phyloP scores from a whole-genome alignment of 2,888 invertebrate genomes.

The Spicauda simplicius region DNA sequence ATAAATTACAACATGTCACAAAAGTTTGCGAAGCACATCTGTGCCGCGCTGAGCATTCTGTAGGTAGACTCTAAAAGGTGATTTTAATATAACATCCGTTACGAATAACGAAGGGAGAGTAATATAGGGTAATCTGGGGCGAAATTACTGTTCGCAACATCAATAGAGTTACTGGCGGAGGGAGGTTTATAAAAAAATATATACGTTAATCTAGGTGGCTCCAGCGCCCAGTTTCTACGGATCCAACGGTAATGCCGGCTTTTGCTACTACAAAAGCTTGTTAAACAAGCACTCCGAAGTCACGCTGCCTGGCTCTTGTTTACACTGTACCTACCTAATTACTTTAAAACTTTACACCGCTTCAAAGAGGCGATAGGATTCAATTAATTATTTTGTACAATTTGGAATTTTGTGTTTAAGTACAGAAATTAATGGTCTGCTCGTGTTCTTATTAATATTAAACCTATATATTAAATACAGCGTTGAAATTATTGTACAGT shows the following conservation, averaged over 20 bases:
- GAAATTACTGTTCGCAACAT: conserved; percentile 19
- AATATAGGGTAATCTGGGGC: conserved; percentile 19
- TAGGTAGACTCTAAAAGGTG: conserved; percentile 4
- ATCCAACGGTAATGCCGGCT: conserved; percentile 16
- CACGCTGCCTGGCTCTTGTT: not conserved
- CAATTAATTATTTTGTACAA: not conserved
- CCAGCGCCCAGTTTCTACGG: conserved; percentile 1
- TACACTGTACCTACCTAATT: conserved; percentile 4
- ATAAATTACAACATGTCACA: conserved; percentile 14
- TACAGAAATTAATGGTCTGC: no score
- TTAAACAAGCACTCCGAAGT: conserved; percentile 10
- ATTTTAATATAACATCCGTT: conserved; percentile 26
- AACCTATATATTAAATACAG: no score
- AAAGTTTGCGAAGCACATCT: conserved; percentile 5
- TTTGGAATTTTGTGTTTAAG: not conserved
- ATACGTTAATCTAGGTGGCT: conserved; percentile 17
- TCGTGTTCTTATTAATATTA: no score
- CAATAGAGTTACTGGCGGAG: conserved; percentile 12
- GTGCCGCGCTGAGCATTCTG: not conserved
- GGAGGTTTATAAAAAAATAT: conserved; percentile 12
- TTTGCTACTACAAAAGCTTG: conserved; percentile 16
- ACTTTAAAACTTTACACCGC: conserved; percentile 1
- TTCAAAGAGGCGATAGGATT: not conserved
- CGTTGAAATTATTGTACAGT: no score
- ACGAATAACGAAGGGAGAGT: conserved; percentile 21